A percentile compares a stretch with the other conserved stretches of the same genome.
Evolutionary conservation across 2,113 vertebrate genomes (phyloP).

Genomic region (Sylvia atricapilla): DNA sequence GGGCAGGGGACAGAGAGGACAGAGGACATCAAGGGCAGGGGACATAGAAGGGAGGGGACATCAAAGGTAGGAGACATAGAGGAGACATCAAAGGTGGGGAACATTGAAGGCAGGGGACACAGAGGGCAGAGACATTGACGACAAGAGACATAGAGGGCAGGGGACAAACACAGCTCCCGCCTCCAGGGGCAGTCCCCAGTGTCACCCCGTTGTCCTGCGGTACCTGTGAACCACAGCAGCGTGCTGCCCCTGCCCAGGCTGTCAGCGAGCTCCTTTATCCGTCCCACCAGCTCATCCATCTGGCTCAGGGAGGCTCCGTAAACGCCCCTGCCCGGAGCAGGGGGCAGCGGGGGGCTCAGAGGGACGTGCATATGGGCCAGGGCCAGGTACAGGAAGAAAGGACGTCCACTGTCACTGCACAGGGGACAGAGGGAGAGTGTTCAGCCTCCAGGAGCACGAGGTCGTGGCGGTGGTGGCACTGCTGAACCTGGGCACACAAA

Average conservation of each 20-base stretch:
- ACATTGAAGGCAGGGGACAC: too few species aligned
- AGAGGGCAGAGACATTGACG: not conserved
- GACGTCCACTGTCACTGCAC: slow-evolving; percentile 72
- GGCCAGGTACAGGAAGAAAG: slow-evolving; percentile 89
- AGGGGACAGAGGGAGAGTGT: not conserved
- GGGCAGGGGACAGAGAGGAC: too few species aligned
- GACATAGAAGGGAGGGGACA: not conserved
- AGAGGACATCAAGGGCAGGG: not conserved
- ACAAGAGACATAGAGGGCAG: not conserved
- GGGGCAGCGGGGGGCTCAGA: slow-evolving; percentile 11
- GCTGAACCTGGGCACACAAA: not conserved
- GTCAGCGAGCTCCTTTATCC: slow-evolving; percentile 75
- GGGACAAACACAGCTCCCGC: not conserved
- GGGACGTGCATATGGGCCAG: slow-evolving; percentile 95
- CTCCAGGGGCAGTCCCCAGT: too few species aligned
- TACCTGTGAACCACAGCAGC: slow-evolving; percentile 92
- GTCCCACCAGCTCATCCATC: slow-evolving; percentile 87
- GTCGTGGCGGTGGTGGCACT: not conserved
- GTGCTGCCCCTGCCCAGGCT: slow-evolving; percentile 72
- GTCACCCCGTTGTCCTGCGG: not conserved
- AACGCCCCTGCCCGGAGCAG: not conserved
- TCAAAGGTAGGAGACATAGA: too few species aligned
- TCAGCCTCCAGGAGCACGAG: not conserved
- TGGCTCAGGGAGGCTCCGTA: slow-evolving; percentile 81
- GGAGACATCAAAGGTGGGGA: not conserved